Base-by-base conservation (phyloP, 2,797 vertebrate species). In the Acanthurus lineatus region DNA sequence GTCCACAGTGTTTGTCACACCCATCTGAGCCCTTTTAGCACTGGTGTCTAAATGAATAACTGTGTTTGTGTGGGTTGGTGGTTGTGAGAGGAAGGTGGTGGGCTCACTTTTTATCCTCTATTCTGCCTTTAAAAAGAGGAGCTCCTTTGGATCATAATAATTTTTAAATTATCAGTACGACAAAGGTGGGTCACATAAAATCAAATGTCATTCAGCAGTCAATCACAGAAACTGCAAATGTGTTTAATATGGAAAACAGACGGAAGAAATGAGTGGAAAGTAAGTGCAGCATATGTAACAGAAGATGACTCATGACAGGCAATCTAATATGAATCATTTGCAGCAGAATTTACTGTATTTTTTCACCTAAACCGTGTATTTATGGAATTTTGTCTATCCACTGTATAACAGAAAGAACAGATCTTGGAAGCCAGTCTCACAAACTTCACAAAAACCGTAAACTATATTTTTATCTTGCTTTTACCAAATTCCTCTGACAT, bases 21-120 rank as follows among this genome's bases (percentile, higher is more conserved):
- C 62, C 72, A 77, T 66, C 32, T 28, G 64, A 77, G 77, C 38
- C 42, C 42, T 59, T 35, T 2, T 40, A 53, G 28, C 11, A 40
- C 49, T 44, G 10, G n/a, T 80, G 59, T 69, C 44, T 42, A 51
- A 70, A 68, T 66, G 58, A 82, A 79, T 44, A 69, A 68, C 19
- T 45, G 52, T 69, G 59, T 20, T 52, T 60, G 19, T 66, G 44
- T 25, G 25, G 45, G 69, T 52, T 66, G 48, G 3, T 57, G 42
- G 28, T 22, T 47, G 15, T 47, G 60, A 28, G n/a, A 25, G 48
- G 54, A 53, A 15, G 22, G 7, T 35, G 25, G 42, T 6, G 52
- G 61, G 1, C 40, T 28, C 40, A 42, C 64, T 73, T 70, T 68
- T 40, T 22, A 38, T 16, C 16, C 9, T 64, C 56, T 20, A 64